A percentile compares a stretch with the other conserved stretches of the same genome.
These are phyloP conservation scores for Apis dorsata DNA, from an alignment of 1,140 invertebrate species.

Conservation along the genomic window DNA sequence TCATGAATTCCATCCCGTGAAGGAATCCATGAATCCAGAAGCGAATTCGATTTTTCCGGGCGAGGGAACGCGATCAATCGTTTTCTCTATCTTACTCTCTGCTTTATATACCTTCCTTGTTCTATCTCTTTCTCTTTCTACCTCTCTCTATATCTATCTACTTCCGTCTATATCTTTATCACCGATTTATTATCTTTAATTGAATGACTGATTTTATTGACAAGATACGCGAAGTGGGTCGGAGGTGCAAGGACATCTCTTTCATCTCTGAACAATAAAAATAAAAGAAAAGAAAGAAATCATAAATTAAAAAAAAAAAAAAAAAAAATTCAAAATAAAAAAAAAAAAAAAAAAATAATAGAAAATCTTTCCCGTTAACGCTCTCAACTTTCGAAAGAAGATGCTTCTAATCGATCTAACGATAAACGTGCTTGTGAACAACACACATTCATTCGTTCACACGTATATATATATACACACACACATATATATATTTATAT, in stretches of 20 bases:
- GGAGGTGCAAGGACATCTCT: constrained; percentile 68
- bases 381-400: constrained; percentile 15
- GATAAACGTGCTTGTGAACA: constrained; percentile 20
- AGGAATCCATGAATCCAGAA: constrained; percentile 44
- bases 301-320: background rate
- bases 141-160: constrained; percentile 31
- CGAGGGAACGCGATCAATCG: constrained; percentile 50
- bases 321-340: too few relatives aligned
- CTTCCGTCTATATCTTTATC: constrained; percentile 30
- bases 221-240: constrained; percentile 71
- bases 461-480: constrained; percentile 9
- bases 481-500: constrained; percentile 10
- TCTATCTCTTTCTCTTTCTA: constrained; percentile 8
- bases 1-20: constrained; percentile 1
- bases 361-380: background rate
- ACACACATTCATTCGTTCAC: constrained; percentile 27
- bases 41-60: constrained; percentile 11
- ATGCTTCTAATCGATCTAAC: constrained; percentile 28
- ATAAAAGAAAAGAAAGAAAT: background rate
- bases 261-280: constrained; percentile 14
- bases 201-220: constrained; percentile 46
- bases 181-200: constrained; percentile 7
- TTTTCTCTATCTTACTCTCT: constrained; percentile 33
- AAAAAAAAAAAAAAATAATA: background rate
- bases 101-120: constrained; percentile 18